phyloP scores from a whole-genome alignment of 2,888 invertebrate species.

The Dione juno region DNA sequence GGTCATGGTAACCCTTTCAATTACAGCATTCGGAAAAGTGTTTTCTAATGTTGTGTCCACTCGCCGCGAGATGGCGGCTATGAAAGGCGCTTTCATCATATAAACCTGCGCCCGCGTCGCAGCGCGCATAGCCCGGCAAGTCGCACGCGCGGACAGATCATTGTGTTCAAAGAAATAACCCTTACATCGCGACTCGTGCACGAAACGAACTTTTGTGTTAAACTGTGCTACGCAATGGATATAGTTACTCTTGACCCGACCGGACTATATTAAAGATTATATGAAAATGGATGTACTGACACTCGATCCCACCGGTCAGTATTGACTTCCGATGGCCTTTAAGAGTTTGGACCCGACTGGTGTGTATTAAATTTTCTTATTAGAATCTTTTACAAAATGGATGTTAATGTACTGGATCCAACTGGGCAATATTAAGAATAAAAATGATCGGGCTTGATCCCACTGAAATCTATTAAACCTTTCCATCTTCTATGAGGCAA shows the following conservation, averaged over 20 bases:
- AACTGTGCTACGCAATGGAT: conserved; percentile 73
- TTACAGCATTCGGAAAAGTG: conserved; percentile 54
- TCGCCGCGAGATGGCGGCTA: conserved; percentile 70
- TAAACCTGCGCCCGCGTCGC: conserved; percentile 62
- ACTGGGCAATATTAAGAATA: conserved; percentile 69
- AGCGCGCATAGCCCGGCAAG: conserved; percentile 71
- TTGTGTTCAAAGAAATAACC: conserved; percentile 52
- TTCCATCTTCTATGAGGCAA: conserved; percentile 57
- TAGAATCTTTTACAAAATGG: conserved; percentile 58
- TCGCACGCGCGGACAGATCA: conserved; percentile 65
- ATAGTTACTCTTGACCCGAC: conserved; percentile 76
- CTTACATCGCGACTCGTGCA: conserved; percentile 57
- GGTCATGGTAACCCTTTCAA: conserved; percentile 30
- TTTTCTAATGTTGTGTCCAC: conserved; percentile 56
- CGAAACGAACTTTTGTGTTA: conserved; percentile 65
- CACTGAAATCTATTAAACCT: conserved; percentile 72
- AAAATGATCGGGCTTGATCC: conserved; percentile 75
- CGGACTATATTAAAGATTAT: conserved; percentile 69
- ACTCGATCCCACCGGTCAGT: conserved; percentile 76
- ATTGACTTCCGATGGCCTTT: conserved; percentile 53
- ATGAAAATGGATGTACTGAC: conserved; percentile 66
- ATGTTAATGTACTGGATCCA: conserved; percentile 66
- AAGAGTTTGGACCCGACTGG: conserved; percentile 59
- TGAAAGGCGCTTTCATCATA: conserved; percentile 67
- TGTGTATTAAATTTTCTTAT: conserved; percentile 58